Conservation (phyloP, 2,797 vertebrate genomes). For the Poliocrania exsul region DNA sequence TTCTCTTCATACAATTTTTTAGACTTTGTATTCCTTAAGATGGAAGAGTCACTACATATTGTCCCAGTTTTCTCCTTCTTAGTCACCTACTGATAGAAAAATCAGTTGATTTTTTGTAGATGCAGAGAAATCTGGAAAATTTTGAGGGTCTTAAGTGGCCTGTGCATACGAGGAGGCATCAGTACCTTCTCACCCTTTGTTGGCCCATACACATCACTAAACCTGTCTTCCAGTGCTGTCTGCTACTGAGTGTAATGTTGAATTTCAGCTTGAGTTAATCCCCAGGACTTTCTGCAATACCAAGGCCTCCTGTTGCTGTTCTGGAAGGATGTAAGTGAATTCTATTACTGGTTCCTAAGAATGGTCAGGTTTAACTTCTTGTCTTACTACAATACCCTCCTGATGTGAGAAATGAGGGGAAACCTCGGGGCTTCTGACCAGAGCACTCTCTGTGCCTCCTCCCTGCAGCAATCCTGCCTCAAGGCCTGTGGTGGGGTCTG, state of each 20-base stretch:
- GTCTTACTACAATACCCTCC: neutral
- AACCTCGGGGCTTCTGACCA: neutral
- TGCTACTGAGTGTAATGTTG: neutral
- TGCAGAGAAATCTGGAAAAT: neutral
- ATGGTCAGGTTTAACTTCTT: neutral
- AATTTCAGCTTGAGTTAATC: neutral
- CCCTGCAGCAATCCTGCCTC: rapidly evolving
- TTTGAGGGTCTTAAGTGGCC: neutral
- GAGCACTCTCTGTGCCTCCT: rapidly evolving
- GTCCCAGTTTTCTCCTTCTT: neutral
- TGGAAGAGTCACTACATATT: neutral
- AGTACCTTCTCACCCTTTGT: neutral
- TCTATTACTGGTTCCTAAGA: neutral
- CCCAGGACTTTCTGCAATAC: neutral
- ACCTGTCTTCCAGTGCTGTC: neutral
- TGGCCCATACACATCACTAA: neutral
- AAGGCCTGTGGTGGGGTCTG: neutral
- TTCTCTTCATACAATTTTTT: neutral
- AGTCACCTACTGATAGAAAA: neutral
- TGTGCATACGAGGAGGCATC: neutral
- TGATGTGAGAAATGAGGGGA: neutral
- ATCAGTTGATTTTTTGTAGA: neutral
- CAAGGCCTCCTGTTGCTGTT: neutral
- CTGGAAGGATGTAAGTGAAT: neutral
- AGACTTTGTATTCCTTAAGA: neutral